Evolutionary conservation across 2,797 vertebrate species (phyloP).

Genomic region (Mus caroli): DNA sequence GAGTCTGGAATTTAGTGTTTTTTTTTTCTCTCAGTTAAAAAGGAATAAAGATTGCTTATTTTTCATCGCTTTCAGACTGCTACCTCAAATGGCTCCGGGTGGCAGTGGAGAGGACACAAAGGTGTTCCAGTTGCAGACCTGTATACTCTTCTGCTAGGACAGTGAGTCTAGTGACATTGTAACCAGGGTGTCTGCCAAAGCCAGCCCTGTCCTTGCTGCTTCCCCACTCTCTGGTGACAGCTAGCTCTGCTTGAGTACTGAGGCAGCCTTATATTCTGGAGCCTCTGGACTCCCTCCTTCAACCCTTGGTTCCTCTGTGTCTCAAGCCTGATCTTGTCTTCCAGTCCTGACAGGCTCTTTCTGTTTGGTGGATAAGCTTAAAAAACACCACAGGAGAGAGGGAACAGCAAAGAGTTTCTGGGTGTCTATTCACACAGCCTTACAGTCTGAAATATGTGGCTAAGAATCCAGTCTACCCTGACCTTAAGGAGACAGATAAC

Average conservation of each 20-base stretch:
- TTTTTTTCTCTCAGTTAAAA: neutral
- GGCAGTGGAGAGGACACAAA: neutral
- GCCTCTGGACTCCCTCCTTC: no score
- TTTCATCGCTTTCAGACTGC: neutral
- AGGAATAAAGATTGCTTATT: neutral
- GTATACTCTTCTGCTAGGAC: neutral
- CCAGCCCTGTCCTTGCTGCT: neutral
- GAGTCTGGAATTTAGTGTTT: neutral
- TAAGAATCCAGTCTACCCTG: conserved; percentile 17
- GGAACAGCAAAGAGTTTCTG: neutral
- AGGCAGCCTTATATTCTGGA: neutral
- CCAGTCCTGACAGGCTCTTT: neutral
- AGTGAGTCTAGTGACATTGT: neutral
- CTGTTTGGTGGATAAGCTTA: conserved; percentile 44
- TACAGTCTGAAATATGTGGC: neutral
- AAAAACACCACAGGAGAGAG: neutral
- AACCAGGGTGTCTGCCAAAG: rapidly evolving
- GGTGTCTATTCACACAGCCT: neutral
- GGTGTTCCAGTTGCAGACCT: neutral
- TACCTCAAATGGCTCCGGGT: neutral
- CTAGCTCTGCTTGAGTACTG: neutral
- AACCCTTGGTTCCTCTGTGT: neutral
- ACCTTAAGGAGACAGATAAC: neutral
- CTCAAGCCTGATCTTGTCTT: neutral
- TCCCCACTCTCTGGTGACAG: neutral